Evolutionary conservation across 92 coral and sea anemone species (phyloP).

Genomic region (Epizoanthus ramosus): DNA sequence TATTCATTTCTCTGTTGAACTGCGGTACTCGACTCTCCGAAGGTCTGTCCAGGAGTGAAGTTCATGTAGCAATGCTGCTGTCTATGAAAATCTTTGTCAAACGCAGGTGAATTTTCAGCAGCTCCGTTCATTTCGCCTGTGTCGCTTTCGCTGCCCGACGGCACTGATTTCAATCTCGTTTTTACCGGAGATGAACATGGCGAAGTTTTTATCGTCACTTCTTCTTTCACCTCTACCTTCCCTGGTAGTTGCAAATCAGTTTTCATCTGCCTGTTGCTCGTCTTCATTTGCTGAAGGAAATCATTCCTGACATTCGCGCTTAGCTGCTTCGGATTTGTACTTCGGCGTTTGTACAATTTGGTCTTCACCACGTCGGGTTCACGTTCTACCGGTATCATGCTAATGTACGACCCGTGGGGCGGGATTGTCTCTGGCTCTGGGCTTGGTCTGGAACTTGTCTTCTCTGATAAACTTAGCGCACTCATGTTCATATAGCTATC

Average conservation of each 20-base stretch:
- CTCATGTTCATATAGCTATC: conserved; percentile 26
- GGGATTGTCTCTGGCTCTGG: not conserved
- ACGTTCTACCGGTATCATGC: conserved; percentile 20
- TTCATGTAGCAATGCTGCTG: conserved; percentile 54
- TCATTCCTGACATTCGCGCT: conserved; percentile 30
- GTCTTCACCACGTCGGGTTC: not conserved
- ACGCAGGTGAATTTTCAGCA: not conserved
- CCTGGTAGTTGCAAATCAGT: not conserved
- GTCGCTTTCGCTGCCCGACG: not conserved
- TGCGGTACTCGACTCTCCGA: conserved; percentile 38
- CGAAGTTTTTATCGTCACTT: conserved; percentile 15
- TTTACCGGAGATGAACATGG: not conserved
- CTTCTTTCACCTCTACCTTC: conserved; percentile 7
- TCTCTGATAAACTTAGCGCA: conserved; percentile 19
- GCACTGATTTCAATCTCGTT: not conserved
- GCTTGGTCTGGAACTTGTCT: not conserved
- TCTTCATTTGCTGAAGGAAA: conserved; percentile 33
- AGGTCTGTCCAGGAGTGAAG: conserved; percentile 50
- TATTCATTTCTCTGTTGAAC: conserved; percentile 47
- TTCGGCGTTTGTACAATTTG: conserved; percentile 18
- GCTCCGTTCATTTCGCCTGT: conserved; percentile 1
- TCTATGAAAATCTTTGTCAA: not conserved
- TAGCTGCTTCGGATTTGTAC: conserved; percentile 28
- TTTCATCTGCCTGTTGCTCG: conserved; percentile 24
- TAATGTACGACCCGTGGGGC: not conserved